Evolutionary conservation across 2,888 invertebrate genomes (phyloP), one percentile per base, ranked within the genome.

Genomic region (Dugesia japonica): DNA sequence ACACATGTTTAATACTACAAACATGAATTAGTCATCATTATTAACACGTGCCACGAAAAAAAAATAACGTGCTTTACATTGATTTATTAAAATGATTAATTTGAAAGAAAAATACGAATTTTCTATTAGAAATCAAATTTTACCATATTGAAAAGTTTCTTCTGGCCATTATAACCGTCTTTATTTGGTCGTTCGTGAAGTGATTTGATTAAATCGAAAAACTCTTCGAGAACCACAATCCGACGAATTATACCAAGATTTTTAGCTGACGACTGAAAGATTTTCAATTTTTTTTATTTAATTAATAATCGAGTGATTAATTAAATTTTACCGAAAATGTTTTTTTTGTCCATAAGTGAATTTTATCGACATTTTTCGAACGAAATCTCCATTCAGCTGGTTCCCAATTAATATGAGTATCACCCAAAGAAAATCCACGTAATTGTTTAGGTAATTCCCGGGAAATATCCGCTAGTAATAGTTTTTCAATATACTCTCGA

Each of bases 231-330:
- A 7, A 31, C 28, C 15, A 72, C 31, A 7, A 72, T 31, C n/a
- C 72, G 72, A 28, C 72, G 72, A 31, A 28, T 28, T 26, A 72
- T 72, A 4, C 72, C 72, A n/a, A 27, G 72, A 72, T 72, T 72
- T 31, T 28, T 28, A 28, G 72, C 27, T 1, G 72, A 72, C 7
- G 72, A 72, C 72, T 72, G 71, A 20, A 71, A 71, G 1, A 26
- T 4, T 71, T 71, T 4, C 1, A 71, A 71, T 71, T 42, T 42
- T 13, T 13, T 13, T n/a, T 13, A 42, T 13, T 42, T 42, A 42
- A 42, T 13, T n/a, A n/a, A n/a, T n/a, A 31, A 31, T 31, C 7
- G 13, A 13, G 31, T 7, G 31, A 31, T 31, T 13, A 7, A 13
- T 31, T 4, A 31, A 31, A 31, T 26, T 31, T 72, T 31, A 72